Percentiles rank a stretch among this genome's conserved stretches.
Conservation (phyloP, 2,888 invertebrate genomes). For the Idaea aversata region DNA sequence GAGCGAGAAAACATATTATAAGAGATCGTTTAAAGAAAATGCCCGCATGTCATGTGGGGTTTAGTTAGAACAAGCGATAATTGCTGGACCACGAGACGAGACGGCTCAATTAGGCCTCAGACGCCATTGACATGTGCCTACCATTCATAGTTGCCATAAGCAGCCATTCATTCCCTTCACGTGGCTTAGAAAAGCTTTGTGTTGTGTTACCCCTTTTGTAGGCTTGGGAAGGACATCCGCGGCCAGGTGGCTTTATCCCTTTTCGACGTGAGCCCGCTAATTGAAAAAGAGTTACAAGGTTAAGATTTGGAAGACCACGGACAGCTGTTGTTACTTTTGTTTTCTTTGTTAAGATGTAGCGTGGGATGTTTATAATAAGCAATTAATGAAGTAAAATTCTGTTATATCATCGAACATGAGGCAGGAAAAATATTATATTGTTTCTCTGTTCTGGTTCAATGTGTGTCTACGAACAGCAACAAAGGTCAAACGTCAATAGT, state of each 20-base stretch:
- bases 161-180: slow-evolving; percentile 57
- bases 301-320: slow-evolving; percentile 4
- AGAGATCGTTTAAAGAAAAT: neutral
- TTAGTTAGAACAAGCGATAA: slow-evolving; percentile 50
- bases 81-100: slow-evolving; percentile 50
- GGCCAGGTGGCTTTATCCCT: slow-evolving; percentile 28
- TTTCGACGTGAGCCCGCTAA: slow-evolving; percentile 35
- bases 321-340: slow-evolving; percentile 3
- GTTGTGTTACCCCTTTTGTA: slow-evolving; percentile 22
- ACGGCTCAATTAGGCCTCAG: slow-evolving; percentile 48
- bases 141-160: slow-evolving; percentile 49
- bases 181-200: slow-evolving; percentile 30
- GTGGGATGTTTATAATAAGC: neutral
- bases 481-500: slow-evolving; percentile 37
- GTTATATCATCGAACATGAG: neutral
- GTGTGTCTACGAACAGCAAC: slow-evolving; percentile 9
- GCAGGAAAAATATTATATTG: neutral
- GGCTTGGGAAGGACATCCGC: slow-evolving; percentile 14
- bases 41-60: slow-evolving; percentile 10
- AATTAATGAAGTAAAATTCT: neutral
- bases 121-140: slow-evolving; percentile 47
- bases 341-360: neutral
- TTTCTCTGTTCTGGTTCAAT: neutral
- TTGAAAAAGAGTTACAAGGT: slow-evolving; percentile 24
- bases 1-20: slow-evolving; percentile 5